Base-by-base conservation (phyloP, 2,797 vertebrate species). In the Bryconaethiops microstoma region DNA sequence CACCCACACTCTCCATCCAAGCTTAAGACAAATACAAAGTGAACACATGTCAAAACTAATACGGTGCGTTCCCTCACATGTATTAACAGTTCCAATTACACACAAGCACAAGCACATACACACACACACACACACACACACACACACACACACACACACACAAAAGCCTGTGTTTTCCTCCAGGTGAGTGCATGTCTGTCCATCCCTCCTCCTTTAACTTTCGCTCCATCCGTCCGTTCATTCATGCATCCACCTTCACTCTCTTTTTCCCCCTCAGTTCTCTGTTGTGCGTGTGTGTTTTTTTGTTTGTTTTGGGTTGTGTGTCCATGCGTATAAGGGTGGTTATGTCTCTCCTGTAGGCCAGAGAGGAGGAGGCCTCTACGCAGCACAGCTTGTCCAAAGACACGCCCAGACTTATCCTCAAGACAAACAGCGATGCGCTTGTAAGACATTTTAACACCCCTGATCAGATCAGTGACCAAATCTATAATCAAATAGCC, bases 401-500 rank as follows among this genome's bases (percentile, higher is more conserved):
- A 97, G 97, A 99, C 96, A 97, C 97, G 94, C 95, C 98, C 96
- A 97, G 97, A 96, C 96, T 99, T 98, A 97, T 97, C 96, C 98
- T 97, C 97, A 99, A 98, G 97, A 97, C 96, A 97, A 99, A 98
- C 97, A 97, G 96, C 98, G 97, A 99, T 96, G 96, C 98, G 94
- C 97, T 99, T 99, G 98, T 99, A 99, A 99, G 98, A 96, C 92
- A 95, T 95, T 96, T 96, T 95, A 96, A 95, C 95, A 97, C 91
- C 89, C 45, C 68, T 50, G 40, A 50, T 45, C 67, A 64, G 62
- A 64, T 64, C 29, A 64, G 62, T 64, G 62, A 64, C 25, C 62
- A 64, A 16, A 64, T 2, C 62, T 64, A 16, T 39, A 63, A 35
- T 5, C 62, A 17, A 16, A 13, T 14, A 62, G 59, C 59, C 21